Base-by-base conservation (phyloP, 2,888 invertebrate genomes). In the Clostera curtula region DNA sequence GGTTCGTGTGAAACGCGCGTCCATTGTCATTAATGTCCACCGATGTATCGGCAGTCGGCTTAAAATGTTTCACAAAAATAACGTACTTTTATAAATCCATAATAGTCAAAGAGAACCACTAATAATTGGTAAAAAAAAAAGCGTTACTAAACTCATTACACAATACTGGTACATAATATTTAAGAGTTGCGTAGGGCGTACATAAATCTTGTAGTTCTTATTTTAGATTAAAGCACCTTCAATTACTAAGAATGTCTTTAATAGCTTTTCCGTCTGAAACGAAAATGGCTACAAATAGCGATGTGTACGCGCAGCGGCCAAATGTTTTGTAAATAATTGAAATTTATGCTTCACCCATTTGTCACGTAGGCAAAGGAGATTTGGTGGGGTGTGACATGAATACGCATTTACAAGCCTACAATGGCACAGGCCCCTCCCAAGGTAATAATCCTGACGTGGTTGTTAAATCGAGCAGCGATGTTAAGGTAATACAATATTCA, bases 401-500 rank as follows among this genome's bases (percentile, higher is more conserved):
- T 66, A 88, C 91, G 49, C 93, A 94, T 73, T 84, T 94, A 52
- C 90, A 90, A 54, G 85, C 86, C 28, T 82, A 80, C 53, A 89
- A 89, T 51, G 88, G 89, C 16, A 58, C 73, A 23, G 88, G 88
- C 15, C 77, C 86, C 36, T 84, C 85, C 7, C 87, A 88, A 35
- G 85, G 86, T 24, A 87, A 87, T 42, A 88, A 88, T 45, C 83
- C 86, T 12, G 95, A 96, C 62, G 91, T 93, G 17, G 89, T 96
- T 20, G 92, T 96, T 19, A 96, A 96, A 74, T 96, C 96, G 24
- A 95, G 94, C 75, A 96, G 96, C 72, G 97, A 97, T 68, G 97
- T 97, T 16, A 91, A 93, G 83, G 88, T 88, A 36, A 54, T 21
- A 24, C 36, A 37, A 34, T 30, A 31, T 32, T 37, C 7, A 29